Evolutionary conservation across 2,113 vertebrate species (phyloP).

Genomic region (Psophia crepitans): DNA sequence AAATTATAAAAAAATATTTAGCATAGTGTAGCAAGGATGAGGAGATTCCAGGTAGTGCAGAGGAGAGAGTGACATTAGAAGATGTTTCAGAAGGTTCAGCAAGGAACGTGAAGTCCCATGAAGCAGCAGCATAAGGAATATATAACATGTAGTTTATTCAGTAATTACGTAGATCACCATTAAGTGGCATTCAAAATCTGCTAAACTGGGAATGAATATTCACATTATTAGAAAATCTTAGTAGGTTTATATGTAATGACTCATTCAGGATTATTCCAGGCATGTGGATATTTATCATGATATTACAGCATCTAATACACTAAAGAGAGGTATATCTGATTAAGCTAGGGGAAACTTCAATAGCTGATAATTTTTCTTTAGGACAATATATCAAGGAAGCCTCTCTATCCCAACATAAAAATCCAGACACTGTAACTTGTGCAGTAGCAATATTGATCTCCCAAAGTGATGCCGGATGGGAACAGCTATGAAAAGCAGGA

Average conservation of each 20-base stretch:
- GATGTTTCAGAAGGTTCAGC: not conserved
- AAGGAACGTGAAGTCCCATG: not conserved
- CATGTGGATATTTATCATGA: conserved; percentile 56
- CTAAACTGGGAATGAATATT: not conserved
- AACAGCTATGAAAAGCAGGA: not conserved
- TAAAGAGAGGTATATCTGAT: conserved; percentile 56
- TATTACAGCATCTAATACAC: not conserved
- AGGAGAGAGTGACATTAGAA: not conserved
- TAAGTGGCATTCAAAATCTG: not conserved
- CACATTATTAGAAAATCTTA: not conserved
- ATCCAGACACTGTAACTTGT: not conserved
- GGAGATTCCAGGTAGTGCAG: not conserved
- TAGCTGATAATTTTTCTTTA: conserved; percentile 48
- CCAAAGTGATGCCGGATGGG: not conserved
- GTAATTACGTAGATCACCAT: not conserved
- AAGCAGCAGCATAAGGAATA: not conserved
- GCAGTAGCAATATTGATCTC: not conserved
- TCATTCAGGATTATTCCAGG: conserved; percentile 56
- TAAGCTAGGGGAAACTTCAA: conserved; percentile 56
- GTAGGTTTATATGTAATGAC: conserved; percentile 22
- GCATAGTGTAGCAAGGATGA: not conserved
- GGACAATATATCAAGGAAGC: conserved; percentile 46
- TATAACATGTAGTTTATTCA: not conserved
- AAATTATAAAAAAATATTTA: not conserved
- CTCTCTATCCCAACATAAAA: conserved; percentile 7